These are phyloP conservation scores for Drosophila insularis DNA, from an alignment of 1,140 invertebrate genomes.

Conservation along the genomic window DNA sequence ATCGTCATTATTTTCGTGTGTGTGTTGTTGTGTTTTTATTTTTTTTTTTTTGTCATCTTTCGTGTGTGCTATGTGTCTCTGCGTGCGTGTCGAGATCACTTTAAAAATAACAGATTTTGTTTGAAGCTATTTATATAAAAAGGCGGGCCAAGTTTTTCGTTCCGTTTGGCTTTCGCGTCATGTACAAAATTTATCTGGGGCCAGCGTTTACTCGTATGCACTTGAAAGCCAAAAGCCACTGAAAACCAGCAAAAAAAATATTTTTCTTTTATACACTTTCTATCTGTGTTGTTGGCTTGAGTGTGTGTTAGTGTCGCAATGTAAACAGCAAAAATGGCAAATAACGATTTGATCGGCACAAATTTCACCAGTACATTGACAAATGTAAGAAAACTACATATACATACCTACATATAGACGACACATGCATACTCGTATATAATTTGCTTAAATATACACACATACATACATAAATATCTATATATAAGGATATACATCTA, in stretches of 20 bases:
- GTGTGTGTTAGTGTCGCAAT: conserved; percentile 55
- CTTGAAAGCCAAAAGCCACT: conserved; percentile 50
- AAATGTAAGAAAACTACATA: conserved; percentile 61
- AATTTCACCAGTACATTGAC: conserved; percentile 66
- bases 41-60: conserved; percentile 36
- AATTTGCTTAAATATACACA: conserved; percentile 2
- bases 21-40: background rate
- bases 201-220: conserved; percentile 41
- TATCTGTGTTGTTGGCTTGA: conserved; percentile 29
- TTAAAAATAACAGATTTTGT: conserved; percentile 80
- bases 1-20: background rate
- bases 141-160: conserved; percentile 72
- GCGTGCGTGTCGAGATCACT: conserved; percentile 66
- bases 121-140: conserved; percentile 79
- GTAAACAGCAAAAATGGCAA: conserved; percentile 72
- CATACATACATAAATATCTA: background rate
- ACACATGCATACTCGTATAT: background rate
- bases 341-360: conserved; percentile 62
- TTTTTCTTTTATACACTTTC: conserved; percentile 14
- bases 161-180: conserved; percentile 47
- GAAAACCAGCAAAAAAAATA: conserved; percentile 29
- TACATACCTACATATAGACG: background rate
- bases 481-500: background rate
- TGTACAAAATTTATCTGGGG: conserved; percentile 41
- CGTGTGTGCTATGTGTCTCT: conserved; percentile 19